Conservation (phyloP, 2,113 vertebrate species). For the mouse (Mus musculus) region GRCm39 chr17:61651501-61652000, state of each 20-base stretch:
- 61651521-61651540: neutral
- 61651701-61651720: neutral
- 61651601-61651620: neutral
- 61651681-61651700: neutral
- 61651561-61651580: neutral
- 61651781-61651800: neutral
- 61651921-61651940: neutral
- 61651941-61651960: neutral
- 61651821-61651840: neutral
- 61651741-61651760: neutral
- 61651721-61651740: neutral
- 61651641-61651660: neutral
- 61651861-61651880: neutral
- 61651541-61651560: neutral
- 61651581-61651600: neutral
- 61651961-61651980: neutral
- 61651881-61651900: neutral
- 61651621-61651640: neutral
- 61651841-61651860: neutral
- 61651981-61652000: neutral
- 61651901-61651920: neutral
- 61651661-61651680: neutral
- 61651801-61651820: neutral
- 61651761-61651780: neutral
- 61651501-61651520: fast-evolving